Base-by-base conservation (phyloP, 1,140 invertebrate species). In the Temnothorax curvispinosus region DNA sequence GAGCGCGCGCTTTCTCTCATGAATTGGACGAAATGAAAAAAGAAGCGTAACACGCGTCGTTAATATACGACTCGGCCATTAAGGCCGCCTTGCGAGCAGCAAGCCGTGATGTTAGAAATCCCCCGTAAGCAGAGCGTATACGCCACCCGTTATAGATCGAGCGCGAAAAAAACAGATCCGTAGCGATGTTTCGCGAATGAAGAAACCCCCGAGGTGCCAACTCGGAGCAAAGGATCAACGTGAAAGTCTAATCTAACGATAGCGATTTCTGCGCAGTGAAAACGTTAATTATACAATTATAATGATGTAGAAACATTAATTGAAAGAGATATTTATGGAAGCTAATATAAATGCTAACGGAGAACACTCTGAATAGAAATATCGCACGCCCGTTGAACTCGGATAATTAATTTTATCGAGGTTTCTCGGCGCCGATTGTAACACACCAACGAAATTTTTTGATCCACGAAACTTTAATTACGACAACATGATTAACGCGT, bases 51-150 rank as follows among this genome's bases (percentile, higher is more conserved):
- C 21, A 15, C 18, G n/a, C 9, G 15, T 27, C 52, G 67, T 86
- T 86, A 86, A 75, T 88, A 75, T 88, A 80, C 52, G 74, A 44
- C 60, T 69, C 76, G 64, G 69, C 85, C 88, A 91, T 93, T 93
- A 92, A 91, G 87, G 85, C 88, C 87, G 78, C 76, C 67, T 69
- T 60, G 84, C 64, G 76, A 74, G 78, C 90, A 88, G 67, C 86
- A 90, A 77, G 86, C 85, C 91, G 89, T 92, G 90, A 94, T 90
- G 85, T 87, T 94, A 93, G 93, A 94, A 93, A 94, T 91, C 88
- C 64, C 64, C 47, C 56, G 87, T 90, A 93, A 93, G 92, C 93
- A 94, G 92, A 93, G 88, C 92, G 91, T 93, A 91, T 47, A 76
- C 56, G 56, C 85, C 86, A 65, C 81, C 74, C 89, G 90, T 89